These are phyloP conservation scores for Pogonomyrmex barbatus DNA, from an alignment of 1,140 invertebrate species.

Conservation along the genomic window DNA sequence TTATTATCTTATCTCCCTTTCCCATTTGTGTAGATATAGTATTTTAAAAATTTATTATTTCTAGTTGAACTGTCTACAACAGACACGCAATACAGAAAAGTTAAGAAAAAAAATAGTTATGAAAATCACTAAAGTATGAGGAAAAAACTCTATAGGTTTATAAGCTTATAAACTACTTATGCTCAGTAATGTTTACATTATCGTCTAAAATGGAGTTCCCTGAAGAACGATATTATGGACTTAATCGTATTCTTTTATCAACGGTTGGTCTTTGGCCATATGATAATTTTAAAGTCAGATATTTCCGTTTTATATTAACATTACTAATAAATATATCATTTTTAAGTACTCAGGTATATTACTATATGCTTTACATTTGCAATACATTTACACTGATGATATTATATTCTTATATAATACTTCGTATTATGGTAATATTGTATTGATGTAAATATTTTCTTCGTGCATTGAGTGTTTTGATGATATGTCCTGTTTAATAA, in stretches of 20 bases:
- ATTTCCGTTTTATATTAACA: not conserved
- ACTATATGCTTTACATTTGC: not conserved
- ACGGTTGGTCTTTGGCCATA: slow-evolving; percentile 29
- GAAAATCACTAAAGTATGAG: not conserved
- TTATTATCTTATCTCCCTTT: slow-evolving; percentile 17
- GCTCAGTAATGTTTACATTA: not conserved
- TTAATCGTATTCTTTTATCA: slow-evolving; percentile 6
- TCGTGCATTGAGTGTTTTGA: not conserved
- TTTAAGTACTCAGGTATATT: slow-evolving; percentile 8
- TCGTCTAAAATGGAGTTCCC: not conserved
- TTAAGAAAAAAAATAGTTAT: not conserved
- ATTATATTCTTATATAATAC: not conserved
- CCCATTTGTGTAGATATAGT: not conserved
- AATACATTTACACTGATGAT: not conserved
- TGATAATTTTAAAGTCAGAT: not conserved
- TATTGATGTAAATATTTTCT: not conserved
- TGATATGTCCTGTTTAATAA: not conserved
- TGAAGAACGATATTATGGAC: not conserved
- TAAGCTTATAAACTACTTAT: not conserved
- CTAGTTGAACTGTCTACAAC: not conserved
- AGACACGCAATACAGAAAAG: not conserved
- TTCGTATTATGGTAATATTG: not conserved
- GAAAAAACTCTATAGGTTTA: not conserved
- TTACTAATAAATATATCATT: not conserved
- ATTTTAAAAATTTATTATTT: not conserved